Evolutionary conservation across 2,797 vertebrate species (phyloP).

Genomic region (Manis javanica): DNA sequence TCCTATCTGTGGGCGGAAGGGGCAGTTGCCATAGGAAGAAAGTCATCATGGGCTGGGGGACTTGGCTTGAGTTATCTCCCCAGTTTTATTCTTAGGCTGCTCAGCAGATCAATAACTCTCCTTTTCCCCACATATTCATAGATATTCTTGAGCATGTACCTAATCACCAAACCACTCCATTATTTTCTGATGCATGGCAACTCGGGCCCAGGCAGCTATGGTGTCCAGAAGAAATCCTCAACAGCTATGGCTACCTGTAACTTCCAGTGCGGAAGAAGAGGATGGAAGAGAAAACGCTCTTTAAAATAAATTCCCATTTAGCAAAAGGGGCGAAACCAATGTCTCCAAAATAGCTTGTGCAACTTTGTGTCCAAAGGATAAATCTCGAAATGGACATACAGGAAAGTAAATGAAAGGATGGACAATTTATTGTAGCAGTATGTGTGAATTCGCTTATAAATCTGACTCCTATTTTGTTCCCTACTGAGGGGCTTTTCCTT

Average conservation of each 20-base stretch:
- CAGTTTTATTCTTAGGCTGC: not conserved
- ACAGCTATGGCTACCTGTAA: not conserved
- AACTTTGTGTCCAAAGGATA: not conserved
- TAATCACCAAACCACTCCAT: not conserved
- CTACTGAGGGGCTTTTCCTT: not conserved
- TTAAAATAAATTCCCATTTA: not conserved
- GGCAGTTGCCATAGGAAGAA: not conserved
- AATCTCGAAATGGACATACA: not conserved
- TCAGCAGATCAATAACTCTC: not conserved
- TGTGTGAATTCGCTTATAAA: not conserved
- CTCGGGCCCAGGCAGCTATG: not conserved
- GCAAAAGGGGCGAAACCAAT: not conserved
- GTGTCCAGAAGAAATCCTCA: not conserved
- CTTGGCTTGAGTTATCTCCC: not conserved
- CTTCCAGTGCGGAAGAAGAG: rapidly evolving
- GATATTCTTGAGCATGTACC: not conserved
- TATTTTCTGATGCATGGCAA: not conserved
- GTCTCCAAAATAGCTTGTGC: not conserved
- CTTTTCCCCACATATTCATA: not conserved
- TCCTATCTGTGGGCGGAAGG: not conserved
- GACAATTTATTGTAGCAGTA: not conserved
- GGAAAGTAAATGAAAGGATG: not conserved
- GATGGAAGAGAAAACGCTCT: not conserved
- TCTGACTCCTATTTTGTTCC: not conserved
- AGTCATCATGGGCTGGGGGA: not conserved